Conservation (phyloP, 1,140 invertebrate species). For the Drosophila prosaltans region DNA sequence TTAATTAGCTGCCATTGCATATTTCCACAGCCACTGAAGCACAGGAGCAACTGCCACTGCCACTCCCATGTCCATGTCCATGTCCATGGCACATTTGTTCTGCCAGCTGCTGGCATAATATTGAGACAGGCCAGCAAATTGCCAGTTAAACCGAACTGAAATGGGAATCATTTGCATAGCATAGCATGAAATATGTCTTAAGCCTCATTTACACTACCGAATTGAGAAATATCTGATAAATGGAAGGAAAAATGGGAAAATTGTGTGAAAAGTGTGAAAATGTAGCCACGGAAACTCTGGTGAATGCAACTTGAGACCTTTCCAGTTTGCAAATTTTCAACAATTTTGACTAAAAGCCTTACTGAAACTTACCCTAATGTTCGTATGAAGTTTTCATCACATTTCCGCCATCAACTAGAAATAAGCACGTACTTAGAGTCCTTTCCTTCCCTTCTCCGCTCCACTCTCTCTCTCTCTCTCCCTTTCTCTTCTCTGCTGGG, state of each 20-base stretch:
- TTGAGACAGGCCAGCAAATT: conserved; percentile 25
- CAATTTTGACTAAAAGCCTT: conserved; percentile 38
- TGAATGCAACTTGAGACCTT: too few relatives aligned
- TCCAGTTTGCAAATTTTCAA: conserved; percentile 7
- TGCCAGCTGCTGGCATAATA: conserved; percentile 38
- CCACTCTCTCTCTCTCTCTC: background rate
- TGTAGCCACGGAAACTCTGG: background rate
- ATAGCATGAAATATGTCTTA: conserved; percentile 50
- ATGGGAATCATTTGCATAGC: conserved; percentile 53
- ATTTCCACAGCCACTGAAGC: conserved; percentile 1
- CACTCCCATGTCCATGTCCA: conserved; percentile 17
- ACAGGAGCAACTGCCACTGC: background rate
- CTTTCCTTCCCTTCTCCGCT: conserved; percentile 10
- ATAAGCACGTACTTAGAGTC: conserved; percentile 69
- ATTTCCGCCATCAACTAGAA: conserved; percentile 60
- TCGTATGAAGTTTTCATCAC: conserved; percentile 32
- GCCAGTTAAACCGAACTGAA: conserved; percentile 44
- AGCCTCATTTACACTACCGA: conserved; percentile 48
- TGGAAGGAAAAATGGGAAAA: conserved; percentile 6
- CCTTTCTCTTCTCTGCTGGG: background rate
- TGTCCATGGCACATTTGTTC: conserved; percentile 49
- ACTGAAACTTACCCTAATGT: conserved; percentile 37
- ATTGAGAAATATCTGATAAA: conserved; percentile 26
- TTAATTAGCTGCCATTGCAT: conserved; percentile 70
- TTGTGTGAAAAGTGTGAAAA: conserved; percentile 21